Evolutionary conservation across 2,113 vertebrate species (phyloP).

Genomic region (Strigops habroptila): DNA sequence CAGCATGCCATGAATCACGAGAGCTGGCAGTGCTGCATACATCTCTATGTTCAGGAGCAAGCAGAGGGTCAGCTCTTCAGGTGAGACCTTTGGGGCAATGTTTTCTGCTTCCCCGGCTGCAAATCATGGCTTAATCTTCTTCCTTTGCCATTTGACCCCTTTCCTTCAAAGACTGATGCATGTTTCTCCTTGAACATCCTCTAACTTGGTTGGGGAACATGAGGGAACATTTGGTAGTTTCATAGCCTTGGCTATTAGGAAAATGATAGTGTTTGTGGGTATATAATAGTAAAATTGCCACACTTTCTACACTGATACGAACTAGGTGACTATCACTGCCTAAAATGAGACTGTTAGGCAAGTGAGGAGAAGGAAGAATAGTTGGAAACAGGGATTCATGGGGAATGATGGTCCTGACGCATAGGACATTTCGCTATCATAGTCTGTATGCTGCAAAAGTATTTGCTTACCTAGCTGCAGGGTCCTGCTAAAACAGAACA

Average conservation of each 20-base stretch:
- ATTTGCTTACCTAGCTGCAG: not conserved
- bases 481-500: not conserved
- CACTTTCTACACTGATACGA: not conserved
- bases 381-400: not conserved
- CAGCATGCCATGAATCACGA: not conserved
- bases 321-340: not conserved
- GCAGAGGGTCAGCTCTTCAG: conserved; percentile 20
- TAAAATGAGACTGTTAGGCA: not conserved
- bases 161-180: not conserved
- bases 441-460: not conserved
- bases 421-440: not conserved
- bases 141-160: not conserved
- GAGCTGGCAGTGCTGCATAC: not conserved
- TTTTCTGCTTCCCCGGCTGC: not conserved
- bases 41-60: not conserved
- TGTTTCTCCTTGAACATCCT: conserved; percentile 48
- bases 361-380: not conserved
- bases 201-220: not conserved
- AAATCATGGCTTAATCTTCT: conserved; percentile 40
- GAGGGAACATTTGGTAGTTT: not conserved
- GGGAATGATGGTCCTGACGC: not conserved
- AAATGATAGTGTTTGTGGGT: not conserved
- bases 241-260: not conserved
- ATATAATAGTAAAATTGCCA: not conserved
- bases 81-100: not conserved